phyloP scores from a whole-genome alignment of 2,797 vertebrate genomes.

The Melanotaenia boesemani region DNA sequence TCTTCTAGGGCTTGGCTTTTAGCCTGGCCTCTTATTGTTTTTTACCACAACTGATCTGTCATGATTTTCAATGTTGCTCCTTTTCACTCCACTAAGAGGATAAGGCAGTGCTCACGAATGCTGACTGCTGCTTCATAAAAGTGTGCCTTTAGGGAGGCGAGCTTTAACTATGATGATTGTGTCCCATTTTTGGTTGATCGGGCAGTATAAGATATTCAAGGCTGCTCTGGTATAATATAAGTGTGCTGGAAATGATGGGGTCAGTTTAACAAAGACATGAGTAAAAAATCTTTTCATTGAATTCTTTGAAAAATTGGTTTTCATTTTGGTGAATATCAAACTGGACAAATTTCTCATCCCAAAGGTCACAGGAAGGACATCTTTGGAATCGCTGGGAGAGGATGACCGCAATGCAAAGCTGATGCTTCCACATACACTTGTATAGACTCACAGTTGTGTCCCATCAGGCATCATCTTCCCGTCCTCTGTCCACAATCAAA shows the following conservation, averaged over 20 bases:
- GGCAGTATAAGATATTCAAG: too few species aligned
- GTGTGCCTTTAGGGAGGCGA: neutral
- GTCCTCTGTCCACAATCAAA: constrained; percentile 20
- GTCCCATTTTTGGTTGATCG: too few species aligned
- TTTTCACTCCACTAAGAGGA: neutral
- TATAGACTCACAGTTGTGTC: neutral
- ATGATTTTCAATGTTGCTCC: too few species aligned
- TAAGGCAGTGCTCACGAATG: neutral
- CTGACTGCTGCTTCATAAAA: neutral
- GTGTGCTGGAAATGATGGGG: neutral
- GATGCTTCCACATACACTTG: neutral
- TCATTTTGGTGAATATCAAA: neutral
- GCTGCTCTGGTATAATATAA: neutral
- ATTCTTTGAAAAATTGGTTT: neutral
- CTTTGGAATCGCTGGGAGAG: neutral
- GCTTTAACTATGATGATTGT: too few species aligned
- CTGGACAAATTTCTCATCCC: neutral
- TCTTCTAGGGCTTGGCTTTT: neutral
- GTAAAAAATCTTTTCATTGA: too few species aligned
- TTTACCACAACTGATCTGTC: neutral
- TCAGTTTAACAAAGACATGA: neutral
- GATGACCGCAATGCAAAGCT: constrained; percentile 9
- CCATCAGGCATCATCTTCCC: constrained; percentile 23
- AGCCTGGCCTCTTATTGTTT: neutral
- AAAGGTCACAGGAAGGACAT: neutral